These are phyloP conservation scores for Phasia obesa DNA, from an alignment of 2,888 invertebrate species.

Conservation along the genomic window DNA sequence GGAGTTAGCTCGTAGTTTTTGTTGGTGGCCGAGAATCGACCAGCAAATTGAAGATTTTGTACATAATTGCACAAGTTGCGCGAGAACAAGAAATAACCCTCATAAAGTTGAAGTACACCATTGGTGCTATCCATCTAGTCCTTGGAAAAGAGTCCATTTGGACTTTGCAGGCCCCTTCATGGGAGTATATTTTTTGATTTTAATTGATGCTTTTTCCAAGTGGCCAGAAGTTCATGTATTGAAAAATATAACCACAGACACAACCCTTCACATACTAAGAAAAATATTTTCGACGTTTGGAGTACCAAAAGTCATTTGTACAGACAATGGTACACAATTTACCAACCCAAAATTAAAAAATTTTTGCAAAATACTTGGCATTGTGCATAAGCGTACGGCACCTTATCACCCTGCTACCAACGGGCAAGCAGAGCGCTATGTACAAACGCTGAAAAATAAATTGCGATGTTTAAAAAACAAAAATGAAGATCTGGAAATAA, in stretches of 20 bases:
- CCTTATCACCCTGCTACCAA: background rate
- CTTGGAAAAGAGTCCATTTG: background rate
- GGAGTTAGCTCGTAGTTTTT: background rate
- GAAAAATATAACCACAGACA: background rate
- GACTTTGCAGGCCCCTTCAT: background rate
- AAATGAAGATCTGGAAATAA: conserved; percentile 1
- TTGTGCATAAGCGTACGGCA: background rate
- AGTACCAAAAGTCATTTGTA: background rate
- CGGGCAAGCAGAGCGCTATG: background rate
- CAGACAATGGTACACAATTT: background rate
- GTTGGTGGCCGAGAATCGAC: background rate
- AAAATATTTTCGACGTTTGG: background rate
- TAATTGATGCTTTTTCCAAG: background rate
- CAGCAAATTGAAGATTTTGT: no score
- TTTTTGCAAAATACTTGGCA: background rate
- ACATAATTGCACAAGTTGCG: background rate
- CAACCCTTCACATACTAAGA: background rate
- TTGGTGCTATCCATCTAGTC: background rate
- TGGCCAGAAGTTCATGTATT: background rate
- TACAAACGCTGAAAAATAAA: conserved; percentile 8
- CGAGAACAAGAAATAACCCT: background rate
- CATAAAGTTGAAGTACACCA: background rate
- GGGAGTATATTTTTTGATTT: background rate
- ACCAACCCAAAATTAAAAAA: background rate
- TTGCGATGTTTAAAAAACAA: background rate